Base-by-base conservation (phyloP, 2,113 vertebrate species). In the Ceyx margarethae region DNA sequence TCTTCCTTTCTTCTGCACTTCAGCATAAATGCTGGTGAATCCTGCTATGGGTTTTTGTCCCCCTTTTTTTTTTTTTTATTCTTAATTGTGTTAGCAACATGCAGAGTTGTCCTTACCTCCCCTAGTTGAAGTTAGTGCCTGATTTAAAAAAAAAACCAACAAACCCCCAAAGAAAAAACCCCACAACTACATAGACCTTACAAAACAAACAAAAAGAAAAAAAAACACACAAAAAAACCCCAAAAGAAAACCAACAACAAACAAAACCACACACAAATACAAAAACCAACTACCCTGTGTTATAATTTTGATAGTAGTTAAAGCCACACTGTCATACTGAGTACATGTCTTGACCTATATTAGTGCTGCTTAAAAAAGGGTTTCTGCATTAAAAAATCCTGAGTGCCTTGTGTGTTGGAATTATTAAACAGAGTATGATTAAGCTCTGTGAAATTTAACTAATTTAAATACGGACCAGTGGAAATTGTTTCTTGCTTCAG, bases 401-500 rank as follows among this genome's bases (percentile, higher is more conserved):
- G 19, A 54, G 19, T 60, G 37, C 23, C 45, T 74, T 80, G 6
- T 80, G 23, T 65, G 9, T 43, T 94, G 42, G 37, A 62, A 65
- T 65, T 88, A 45, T 40, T 88, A 45, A 93, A 60, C 4, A 20
- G 50, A 66, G 42, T 79, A 54, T 61, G 29, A 57, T 45, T 46
- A 57, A 67, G n/a, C 10, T 86, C 21, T 51, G 37, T 26, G 71
- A 62, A 51, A 37, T 62, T 37, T 60, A 62, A 64, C 31, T 84
- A 26, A 40, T 15, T 46, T 83, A 58, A 54, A 46, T 77, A 22
- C 6, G 10, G 22, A 87, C 10, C 16, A 73, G 4, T 7, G 58
- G 8, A 72, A 94, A 81, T 46, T 40, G 4, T 62, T 81, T 88
- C 16, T 82, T 91, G 81, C 43, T 94, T 13, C 94, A 99, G 99